These are phyloP conservation scores for Myripristis jacobus DNA, from an alignment of 2,797 vertebrate species.

Conservation along the genomic window DNA sequence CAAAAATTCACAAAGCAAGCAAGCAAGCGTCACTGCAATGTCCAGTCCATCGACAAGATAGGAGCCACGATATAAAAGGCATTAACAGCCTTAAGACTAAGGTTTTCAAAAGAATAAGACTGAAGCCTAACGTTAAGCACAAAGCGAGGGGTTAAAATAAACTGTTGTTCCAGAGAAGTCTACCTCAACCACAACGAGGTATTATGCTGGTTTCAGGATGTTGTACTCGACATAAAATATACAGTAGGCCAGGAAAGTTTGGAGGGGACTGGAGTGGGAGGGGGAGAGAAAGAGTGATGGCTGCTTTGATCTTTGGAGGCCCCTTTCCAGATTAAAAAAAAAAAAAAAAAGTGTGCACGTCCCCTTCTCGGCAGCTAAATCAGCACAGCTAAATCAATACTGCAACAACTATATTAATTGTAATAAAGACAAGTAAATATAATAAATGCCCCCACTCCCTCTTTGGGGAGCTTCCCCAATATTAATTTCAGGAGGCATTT, in stretches of 20 bases:
- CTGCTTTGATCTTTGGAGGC: slow-evolving; percentile 83
- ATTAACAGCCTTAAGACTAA: slow-evolving; percentile 20
- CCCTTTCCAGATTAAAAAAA: slow-evolving; percentile 69
- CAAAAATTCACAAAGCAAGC: background rate
- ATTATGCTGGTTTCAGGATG: slow-evolving; percentile 74
- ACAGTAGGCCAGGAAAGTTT: slow-evolving; percentile 78
- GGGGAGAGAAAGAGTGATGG: slow-evolving; percentile 76
- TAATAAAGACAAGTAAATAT: slow-evolving; percentile 8
- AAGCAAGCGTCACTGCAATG: background rate
- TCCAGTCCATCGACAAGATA: background rate
- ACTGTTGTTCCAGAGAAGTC: slow-evolving; percentile 55
- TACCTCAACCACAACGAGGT: slow-evolving; percentile 61
- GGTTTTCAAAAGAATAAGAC: no score
- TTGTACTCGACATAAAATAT: slow-evolving; percentile 76
- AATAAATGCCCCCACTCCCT: background rate
- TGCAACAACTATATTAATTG: slow-evolving; percentile 22
- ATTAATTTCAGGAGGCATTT: background rate
- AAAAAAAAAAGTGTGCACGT: slow-evolving; percentile 55
- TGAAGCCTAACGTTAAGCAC: slow-evolving; percentile 38
- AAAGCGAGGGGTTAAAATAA: slow-evolving; percentile 58
- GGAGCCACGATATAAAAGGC: background rate
- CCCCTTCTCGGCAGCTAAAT: slow-evolving; percentile 53
- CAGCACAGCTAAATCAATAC: slow-evolving; percentile 32
- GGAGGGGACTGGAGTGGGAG: slow-evolving; percentile 69
- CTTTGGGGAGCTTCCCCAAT: no score